Evolutionary conservation across 2,888 invertebrate genomes (phyloP).

Genomic region (Rhingia rostrata): DNA sequence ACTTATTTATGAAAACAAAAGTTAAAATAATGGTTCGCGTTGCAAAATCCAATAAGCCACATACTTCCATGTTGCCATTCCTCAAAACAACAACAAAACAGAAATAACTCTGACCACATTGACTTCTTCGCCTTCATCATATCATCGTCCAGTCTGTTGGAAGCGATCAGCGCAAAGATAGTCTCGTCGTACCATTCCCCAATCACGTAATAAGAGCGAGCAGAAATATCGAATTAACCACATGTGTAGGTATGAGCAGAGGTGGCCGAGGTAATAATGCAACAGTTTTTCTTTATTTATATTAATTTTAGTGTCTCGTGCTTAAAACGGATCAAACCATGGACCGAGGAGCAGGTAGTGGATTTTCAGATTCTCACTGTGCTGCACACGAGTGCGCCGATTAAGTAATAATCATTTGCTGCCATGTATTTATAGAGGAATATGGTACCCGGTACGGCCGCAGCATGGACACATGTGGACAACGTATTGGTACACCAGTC

Average conservation of each 20-base stretch:
- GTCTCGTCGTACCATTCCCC: conserved; percentile 30
- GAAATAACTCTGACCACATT: conserved; percentile 30
- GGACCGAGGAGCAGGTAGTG: not conserved
- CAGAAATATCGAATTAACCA: conserved; percentile 23
- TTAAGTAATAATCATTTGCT: conserved; percentile 68
- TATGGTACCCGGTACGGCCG: conserved; percentile 3
- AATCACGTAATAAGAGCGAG: conserved; percentile 54
- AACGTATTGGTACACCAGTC: not conserved
- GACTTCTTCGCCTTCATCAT: conserved; percentile 37
- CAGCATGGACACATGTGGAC: conserved; percentile 20
- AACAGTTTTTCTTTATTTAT: conserved; percentile 40
- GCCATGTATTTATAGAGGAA: conserved; percentile 23
- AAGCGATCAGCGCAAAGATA: conserved; percentile 25
- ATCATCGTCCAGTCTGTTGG: conserved; percentile 32
- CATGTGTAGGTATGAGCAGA: not conserved
- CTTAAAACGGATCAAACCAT: conserved; percentile 14
- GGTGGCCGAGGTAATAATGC: conserved; percentile 1
- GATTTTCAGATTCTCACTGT: conserved; percentile 4
- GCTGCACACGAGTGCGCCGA: conserved; percentile 21
- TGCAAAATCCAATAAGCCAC: conserved; percentile 68
- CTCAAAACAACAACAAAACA: not conserved
- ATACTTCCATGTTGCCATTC: conserved; percentile 52
- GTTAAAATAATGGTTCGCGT: conserved; percentile 35
- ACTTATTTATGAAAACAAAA: conserved; percentile 18
- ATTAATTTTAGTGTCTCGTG: conserved; percentile 57